Conservation (phyloP, 53 echinoderm and acorn worm genomes). For the Echinometra lucunter region DNA sequence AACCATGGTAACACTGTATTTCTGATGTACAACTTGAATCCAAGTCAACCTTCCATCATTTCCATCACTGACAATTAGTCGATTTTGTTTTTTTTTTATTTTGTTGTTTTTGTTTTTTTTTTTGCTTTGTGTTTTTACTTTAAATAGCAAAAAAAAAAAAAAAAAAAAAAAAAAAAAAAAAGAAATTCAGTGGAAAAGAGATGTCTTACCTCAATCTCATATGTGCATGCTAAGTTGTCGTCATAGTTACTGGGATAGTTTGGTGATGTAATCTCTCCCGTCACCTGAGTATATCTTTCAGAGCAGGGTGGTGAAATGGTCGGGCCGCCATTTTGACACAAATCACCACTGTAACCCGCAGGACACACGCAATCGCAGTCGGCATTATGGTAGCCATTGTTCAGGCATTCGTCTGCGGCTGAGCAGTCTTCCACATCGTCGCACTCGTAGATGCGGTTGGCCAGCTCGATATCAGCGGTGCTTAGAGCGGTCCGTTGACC, state of each 20-base stretch:
- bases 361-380: constrained; percentile 71
- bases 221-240: constrained; percentile 55
- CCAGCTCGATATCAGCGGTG: constrained; percentile 71
- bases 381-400: constrained; percentile 69
- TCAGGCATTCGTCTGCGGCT: constrained; percentile 43
- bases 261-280: constrained; percentile 71
- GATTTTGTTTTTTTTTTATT: no score
- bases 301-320: constrained; percentile 52
- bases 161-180: neutral
- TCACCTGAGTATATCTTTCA: constrained; percentile 36
- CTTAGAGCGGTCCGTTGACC: constrained; percentile 69
- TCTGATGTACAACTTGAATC: no score
- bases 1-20: no score
- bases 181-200: neutral
- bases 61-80: no score
- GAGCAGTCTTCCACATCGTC: constrained; percentile 53
- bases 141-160: neutral
- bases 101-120: no score
- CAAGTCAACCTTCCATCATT: no score
- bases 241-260: constrained; percentile 73
- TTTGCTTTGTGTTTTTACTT: no score
- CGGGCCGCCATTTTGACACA: constrained; percentile 43
- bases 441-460: constrained; percentile 75
- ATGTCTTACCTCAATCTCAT: constrained; percentile 67
- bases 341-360: constrained; percentile 63